Base-by-base conservation (phyloP, 2,888 invertebrate species). In the Agriopis leucophaearia region DNA sequence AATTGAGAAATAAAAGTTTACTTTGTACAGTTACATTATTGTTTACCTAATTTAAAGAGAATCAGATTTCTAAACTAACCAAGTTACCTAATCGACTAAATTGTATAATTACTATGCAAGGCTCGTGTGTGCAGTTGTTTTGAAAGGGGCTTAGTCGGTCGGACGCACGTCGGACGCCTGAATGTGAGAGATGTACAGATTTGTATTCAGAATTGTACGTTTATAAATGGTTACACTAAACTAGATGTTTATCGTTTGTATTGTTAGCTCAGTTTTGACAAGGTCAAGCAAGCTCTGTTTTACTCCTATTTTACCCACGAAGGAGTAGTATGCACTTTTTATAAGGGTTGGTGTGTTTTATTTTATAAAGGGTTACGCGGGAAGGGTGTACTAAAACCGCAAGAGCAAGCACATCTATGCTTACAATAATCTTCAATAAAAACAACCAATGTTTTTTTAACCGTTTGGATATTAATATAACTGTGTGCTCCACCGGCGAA, bases 81-180 rank as follows among this genome's bases (percentile, higher is more conserved):
- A 16, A 59, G 78, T 87, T 87, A 80, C 81, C 69, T 79, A 84
- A 88, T 87, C 75, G 74, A 35, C 68, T 51, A 78, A 77, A 77
- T 81, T 72, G 75, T 75, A 79, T 77, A 80, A 83, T 88, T 79
- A 78, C 66, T 73, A 89, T 86, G 79, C 87, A 71, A 69, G 69
- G 74, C 88, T 82, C 87, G 84, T 55, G 64, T 55, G 64, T 70
- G 70, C 69, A 71, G 72, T 76, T 77, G 76, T 83, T 81, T 81
- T 83, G 81, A 81, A 84, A 81, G 80, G 75, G 80, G 76, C 74
- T 76, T 77, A 75, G 72, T 76, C 68, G 59, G 44, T 55, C 67
- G 58, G 35, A 36, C 51, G 40, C 35, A 40, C 47, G 16, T 50
- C 63, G 58, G 35, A 36, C 51, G 40, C 35, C 47, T 52, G 16